Evolutionary conservation across 53 echinoderm and acorn worm genomes (phyloP).

Genomic region (Patiria pectinifera): DNA sequence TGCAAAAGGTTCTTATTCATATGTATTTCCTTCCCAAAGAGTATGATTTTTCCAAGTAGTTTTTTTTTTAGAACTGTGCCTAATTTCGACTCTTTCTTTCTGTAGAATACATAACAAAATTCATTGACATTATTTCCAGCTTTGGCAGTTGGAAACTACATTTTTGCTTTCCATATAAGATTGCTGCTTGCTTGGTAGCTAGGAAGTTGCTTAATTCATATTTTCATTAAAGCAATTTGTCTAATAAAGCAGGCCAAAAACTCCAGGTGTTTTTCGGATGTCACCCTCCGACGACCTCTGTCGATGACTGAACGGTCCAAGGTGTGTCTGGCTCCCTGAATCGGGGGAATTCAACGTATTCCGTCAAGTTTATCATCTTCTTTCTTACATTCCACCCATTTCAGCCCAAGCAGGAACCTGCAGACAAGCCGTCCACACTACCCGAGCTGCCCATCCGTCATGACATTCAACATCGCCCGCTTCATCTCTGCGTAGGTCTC

Average conservation of each 20-base stretch:
- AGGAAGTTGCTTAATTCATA: too few relatives aligned
- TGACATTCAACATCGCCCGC: constrained; percentile 55
- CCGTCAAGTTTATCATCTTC: neutral
- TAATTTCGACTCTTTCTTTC: too few relatives aligned
- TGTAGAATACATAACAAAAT: too few relatives aligned
- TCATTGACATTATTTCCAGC: too few relatives aligned
- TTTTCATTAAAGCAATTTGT: neutral
- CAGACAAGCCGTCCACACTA: neutral
- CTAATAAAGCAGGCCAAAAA: neutral
- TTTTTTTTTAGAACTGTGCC: too few relatives aligned
- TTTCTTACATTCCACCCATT: constrained; percentile 25
- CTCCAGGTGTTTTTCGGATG: neutral
- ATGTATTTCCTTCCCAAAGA: too few relatives aligned
- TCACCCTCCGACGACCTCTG: neutral
- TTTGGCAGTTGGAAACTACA: neutral
- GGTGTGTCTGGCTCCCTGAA: neutral
- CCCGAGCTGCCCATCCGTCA: constrained; percentile 11
- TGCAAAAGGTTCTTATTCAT: too few relatives aligned
- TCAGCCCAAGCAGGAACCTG: constrained; percentile 23
- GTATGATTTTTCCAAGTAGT: too few relatives aligned
- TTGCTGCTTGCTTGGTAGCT: too few relatives aligned
- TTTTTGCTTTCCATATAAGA: neutral
- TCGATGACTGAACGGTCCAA: neutral
- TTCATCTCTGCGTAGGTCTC: constrained; percentile 60
- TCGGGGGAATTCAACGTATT: neutral